A percentile compares a stretch with the other conserved stretches of the same genome.
phyloP scores from a whole-genome alignment of 2,113 vertebrate species.

The Scolopax mira region DNA sequence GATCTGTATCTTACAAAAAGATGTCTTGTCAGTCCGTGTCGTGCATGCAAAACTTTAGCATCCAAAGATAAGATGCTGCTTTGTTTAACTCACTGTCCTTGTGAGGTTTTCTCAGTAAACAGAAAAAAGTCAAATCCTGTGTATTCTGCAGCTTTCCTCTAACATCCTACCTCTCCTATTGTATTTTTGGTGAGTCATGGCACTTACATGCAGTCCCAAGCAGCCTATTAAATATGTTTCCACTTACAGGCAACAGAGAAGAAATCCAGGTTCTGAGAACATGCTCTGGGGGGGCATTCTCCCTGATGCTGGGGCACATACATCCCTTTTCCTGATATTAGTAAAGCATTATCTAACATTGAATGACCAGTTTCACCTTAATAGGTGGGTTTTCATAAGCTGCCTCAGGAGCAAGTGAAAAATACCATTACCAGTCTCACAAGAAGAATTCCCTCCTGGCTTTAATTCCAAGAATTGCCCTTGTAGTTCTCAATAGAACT shows the following conservation, averaged over 20 bases:
- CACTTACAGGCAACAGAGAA: neutral
- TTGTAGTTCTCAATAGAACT: too few species aligned
- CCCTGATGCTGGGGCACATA: neutral
- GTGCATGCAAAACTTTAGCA: conserved; percentile 19
- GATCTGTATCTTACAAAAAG: neutral
- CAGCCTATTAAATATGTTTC: neutral
- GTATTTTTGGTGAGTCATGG: neutral
- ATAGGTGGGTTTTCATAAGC: neutral
- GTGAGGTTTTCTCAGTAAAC: conserved; percentile 35
- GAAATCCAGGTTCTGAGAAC: neutral
- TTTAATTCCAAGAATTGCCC: neutral
- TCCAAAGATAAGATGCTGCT: neutral
- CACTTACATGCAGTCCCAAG: neutral
- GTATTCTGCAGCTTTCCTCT: conserved; percentile 6
- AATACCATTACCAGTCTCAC: neutral
- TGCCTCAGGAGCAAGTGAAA: neutral
- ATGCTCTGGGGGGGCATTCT: neutral
- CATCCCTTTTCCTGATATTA: neutral
- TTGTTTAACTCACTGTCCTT: neutral
- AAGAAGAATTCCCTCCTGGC: conserved; percentile 17
- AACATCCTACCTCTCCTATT: neutral
- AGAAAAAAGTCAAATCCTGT: neutral
- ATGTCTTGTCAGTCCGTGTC: neutral
- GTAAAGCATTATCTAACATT: neutral
- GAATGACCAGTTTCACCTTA: neutral